Evolutionary conservation across 2,113 vertebrate genomes (phyloP).

Genomic region (Sorex fumeus): DNA sequence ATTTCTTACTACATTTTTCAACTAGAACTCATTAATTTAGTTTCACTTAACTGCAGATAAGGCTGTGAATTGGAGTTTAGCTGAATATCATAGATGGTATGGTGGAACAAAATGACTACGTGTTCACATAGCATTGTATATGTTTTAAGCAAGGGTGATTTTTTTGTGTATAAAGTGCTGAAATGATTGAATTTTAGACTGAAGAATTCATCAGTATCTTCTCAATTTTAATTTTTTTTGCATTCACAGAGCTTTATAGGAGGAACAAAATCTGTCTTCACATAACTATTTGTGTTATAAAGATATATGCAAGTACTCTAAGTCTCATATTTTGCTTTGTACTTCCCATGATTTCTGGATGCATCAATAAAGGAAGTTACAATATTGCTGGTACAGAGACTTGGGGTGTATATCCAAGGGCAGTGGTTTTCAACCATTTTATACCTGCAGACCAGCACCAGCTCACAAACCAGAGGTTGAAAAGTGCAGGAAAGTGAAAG

Average conservation of each 20-base stretch:
- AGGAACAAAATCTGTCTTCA: background rate
- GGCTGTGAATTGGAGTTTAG: background rate
- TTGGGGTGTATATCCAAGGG: background rate
- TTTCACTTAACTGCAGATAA: background rate
- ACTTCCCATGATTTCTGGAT: constrained; percentile 25
- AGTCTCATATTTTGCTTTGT: constrained; percentile 17
- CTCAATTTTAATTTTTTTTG: constrained; percentile 46
- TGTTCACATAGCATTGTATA: background rate
- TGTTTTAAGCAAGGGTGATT: background rate
- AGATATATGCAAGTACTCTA: background rate
- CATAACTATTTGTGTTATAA: background rate
- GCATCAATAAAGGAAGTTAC: background rate
- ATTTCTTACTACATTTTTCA: background rate
- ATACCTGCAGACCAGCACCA: too few relatives aligned
- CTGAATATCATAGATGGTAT: background rate
- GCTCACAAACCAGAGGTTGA: too few relatives aligned
- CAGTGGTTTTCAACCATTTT: too few relatives aligned
- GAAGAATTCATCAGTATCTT: background rate
- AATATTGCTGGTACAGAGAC: background rate
- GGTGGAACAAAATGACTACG: background rate
- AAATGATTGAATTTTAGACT: background rate
- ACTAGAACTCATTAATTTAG: background rate
- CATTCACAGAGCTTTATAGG: background rate
- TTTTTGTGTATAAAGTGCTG: background rate
- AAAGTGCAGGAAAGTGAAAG: background rate